Percentiles rank a stretch among this genome's conserved stretches.
Conservation (phyloP, 2,797 vertebrate species). For the Galaxias olidus region DNA sequence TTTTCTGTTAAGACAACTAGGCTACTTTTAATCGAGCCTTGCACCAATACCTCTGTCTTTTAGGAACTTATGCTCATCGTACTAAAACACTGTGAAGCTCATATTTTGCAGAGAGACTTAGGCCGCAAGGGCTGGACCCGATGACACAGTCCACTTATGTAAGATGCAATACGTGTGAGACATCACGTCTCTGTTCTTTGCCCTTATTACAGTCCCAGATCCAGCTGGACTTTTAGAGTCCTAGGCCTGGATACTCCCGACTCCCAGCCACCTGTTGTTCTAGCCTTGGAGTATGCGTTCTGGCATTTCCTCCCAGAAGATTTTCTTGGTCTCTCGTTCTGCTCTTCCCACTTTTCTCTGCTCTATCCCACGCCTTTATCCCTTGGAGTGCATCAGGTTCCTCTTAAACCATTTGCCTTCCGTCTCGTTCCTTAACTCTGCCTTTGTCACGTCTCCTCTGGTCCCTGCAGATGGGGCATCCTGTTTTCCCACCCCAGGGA, state of each 20-base stretch:
- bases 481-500: constrained; percentile 95
- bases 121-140: too few relatives aligned
- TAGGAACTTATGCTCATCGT: too few relatives aligned
- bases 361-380: neutral
- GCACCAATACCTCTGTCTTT: too few relatives aligned
- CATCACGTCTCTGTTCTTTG: neutral
- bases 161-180: too few relatives aligned
- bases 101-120: too few relatives aligned
- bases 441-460: neutral
- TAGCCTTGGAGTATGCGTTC: constrained; percentile 12
- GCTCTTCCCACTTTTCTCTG: neutral
- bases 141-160: too few relatives aligned
- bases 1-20: too few relatives aligned
- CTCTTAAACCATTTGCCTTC: neutral
- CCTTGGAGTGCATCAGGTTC: neutral
- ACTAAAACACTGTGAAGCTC: too few relatives aligned
- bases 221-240: constrained; percentile 29
- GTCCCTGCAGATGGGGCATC: constrained; percentile 87
- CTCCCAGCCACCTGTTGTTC: constrained; percentile 30
- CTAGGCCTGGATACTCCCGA: constrained; percentile 5
- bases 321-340: neutral
- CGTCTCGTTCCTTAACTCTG: neutral
- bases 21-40: too few relatives aligned
- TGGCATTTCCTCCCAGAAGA: constrained; percentile 38
- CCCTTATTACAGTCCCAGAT: neutral